Evolutionary conservation across 37 sponge, comb jelly and placozoan genomes (phyloP).

Genomic region (Aplysina aerophoba): DNA sequence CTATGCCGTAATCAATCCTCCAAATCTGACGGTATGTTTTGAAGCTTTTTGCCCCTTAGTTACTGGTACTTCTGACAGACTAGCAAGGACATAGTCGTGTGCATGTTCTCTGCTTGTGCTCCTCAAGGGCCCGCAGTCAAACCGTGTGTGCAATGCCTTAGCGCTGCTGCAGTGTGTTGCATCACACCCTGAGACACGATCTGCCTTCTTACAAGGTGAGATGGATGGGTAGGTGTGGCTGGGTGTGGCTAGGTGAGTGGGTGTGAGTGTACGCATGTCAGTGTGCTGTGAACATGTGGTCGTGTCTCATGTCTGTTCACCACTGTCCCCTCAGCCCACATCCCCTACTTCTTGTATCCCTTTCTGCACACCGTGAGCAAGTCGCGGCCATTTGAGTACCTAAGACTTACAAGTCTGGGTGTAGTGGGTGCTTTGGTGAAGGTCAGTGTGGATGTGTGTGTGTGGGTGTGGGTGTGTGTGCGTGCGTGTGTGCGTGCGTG

Average conservation of each 20-base stretch:
- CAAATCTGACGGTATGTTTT: conserved; percentile 84
- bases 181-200: conserved; percentile 94
- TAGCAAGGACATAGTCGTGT: not conserved
- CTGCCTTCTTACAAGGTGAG: conserved; percentile 86
- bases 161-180: conserved; percentile 98
- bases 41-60: not conserved
- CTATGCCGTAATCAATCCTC: conserved; percentile 95
- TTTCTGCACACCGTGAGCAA: conserved; percentile 96
- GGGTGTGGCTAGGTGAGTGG: too few species aligned
- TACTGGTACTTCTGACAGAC: not conserved
- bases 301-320: too few species aligned
- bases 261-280: too few species aligned
- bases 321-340: conserved; percentile 67
- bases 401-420: conserved; percentile 94
- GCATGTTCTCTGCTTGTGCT: not conserved
- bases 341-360: conserved; percentile 95
- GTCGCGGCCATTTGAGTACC: conserved; percentile 93
- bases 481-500: conserved; percentile 7
- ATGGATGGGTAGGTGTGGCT: not conserved
- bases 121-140: conserved; percentile 90
- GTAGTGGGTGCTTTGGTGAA: conserved; percentile 98
- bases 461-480: not conserved
- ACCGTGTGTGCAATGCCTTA: conserved; percentile 98
- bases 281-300: too few species aligned
- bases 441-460: conserved; percentile 35